These are phyloP conservation scores for Campopleginae sp. DNA, from an alignment of 2,888 invertebrate genomes.

Conservation along the genomic window DNA sequence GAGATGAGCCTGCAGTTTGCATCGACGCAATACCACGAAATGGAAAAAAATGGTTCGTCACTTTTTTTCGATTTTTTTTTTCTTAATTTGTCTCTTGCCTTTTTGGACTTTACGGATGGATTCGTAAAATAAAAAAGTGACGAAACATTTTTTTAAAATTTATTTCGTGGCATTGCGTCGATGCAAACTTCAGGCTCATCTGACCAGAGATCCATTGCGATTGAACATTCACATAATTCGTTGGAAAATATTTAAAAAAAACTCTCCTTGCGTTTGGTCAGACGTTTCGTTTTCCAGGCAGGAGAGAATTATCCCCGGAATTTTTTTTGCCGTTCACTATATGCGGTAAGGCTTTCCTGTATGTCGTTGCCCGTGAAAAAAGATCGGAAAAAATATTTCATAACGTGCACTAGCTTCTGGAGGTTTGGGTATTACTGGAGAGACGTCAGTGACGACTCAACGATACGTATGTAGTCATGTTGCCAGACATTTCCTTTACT, in stretches of 20 bases:
- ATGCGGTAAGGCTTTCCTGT: not conserved
- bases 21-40: no score
- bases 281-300: not conserved
- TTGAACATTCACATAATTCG: not conserved
- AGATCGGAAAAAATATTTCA: conserved; percentile 27
- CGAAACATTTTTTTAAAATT: no score
- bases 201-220: not conserved
- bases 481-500: conserved; percentile 51
- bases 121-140: no score
- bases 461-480: conserved; percentile 34
- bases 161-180: no score
- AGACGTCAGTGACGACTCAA: conserved; percentile 25
- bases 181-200: no score
- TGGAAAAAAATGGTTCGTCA: no score
- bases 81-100: no score
- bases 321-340: not conserved
- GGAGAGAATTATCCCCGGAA: not conserved
- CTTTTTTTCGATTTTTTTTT: no score
- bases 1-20: no score
- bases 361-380: not conserved
- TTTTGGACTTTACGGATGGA: no score
- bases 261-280: not conserved
- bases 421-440: conserved; percentile 13
- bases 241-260: not conserved
- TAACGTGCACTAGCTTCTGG: conserved; percentile 15